phyloP scores from a whole-genome alignment of 2,797 vertebrate genomes.

The Miichthys miiuy region DNA sequence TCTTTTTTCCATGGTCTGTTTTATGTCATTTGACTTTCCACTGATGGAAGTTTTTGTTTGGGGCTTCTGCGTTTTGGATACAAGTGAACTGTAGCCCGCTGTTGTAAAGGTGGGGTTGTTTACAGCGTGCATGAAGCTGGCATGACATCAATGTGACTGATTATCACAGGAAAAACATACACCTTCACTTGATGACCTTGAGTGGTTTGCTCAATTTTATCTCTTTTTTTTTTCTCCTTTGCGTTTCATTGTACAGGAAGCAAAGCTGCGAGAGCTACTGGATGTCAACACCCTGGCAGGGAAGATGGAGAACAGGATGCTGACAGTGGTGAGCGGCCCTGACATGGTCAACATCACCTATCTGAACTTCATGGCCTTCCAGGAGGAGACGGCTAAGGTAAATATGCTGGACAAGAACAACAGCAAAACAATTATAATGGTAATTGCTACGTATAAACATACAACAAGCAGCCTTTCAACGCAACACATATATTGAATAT shows the following conservation, averaged over 20 bases:
- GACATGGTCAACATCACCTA: constrained; percentile 98
- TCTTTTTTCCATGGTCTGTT: constrained; percentile 45
- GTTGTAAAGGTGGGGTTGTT: not conserved
- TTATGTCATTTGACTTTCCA: constrained; percentile 30
- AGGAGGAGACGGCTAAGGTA: constrained; percentile 97
- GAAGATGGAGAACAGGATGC: constrained; percentile 93
- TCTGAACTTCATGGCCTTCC: constrained; percentile 97
- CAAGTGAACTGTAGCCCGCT: not conserved
- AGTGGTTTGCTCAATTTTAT: not conserved
- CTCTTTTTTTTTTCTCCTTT: not conserved
- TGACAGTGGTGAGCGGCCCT: constrained; percentile 94
- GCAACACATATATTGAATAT: not conserved
- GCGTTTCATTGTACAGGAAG: constrained; percentile 85
- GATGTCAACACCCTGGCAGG: constrained; percentile 90
- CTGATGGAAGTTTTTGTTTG: constrained; percentile 22
- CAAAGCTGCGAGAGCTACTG: constrained; percentile 93
- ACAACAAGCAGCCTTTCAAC: not conserved
- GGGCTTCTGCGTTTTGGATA: constrained; percentile 12
- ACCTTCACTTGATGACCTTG: not conserved
- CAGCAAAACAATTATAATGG: not conserved
- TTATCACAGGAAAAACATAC: not conserved
- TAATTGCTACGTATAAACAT: not conserved
- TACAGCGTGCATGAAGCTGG: not conserved
- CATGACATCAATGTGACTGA: not conserved
- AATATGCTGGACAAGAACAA: not conserved